Conservation (phyloP, 1,140 invertebrate genomes). For the Globodera rostochiensis region DNA sequence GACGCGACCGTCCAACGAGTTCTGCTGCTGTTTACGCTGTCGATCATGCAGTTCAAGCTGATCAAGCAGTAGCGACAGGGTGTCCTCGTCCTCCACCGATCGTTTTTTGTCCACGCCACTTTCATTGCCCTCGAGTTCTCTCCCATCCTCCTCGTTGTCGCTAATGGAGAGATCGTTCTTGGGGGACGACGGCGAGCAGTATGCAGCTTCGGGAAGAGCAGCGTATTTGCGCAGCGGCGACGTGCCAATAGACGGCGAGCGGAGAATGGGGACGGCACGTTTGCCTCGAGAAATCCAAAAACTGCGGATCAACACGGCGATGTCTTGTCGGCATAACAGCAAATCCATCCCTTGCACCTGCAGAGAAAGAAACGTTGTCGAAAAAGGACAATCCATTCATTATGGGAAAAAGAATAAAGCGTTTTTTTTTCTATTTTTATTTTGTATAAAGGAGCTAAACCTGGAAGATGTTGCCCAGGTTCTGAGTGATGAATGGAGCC, state of each 20-base stretch:
- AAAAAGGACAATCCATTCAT: too few relatives aligned
- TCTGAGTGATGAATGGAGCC: not conserved
- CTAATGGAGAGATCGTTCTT: not conserved
- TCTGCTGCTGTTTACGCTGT: not conserved
- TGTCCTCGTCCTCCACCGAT: not conserved
- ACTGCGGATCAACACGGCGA: not conserved
- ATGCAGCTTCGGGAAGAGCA: not conserved
- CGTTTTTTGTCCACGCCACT: not conserved
- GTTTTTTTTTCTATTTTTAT: too few relatives aligned
- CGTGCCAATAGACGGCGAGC: too few relatives aligned
- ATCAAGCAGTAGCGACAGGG: not conserved
- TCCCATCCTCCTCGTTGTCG: too few relatives aligned
- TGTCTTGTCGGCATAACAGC: not conserved
- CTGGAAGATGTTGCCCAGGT: not conserved
- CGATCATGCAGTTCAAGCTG: not conserved
- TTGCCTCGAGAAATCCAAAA: not conserved
- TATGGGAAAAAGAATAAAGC: too few relatives aligned
- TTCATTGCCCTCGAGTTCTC: too few relatives aligned
- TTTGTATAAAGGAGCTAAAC: not conserved
- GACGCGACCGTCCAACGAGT: too few relatives aligned
- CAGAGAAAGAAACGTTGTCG: not conserved
- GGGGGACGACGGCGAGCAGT: too few relatives aligned
- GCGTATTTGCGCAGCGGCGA: not conserved
- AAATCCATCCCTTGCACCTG: not conserved
- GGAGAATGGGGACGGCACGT: not conserved